Evolutionary conservation across 2,888 invertebrate species (phyloP), one percentile per base, ranked within the genome.

Genomic region (Galerucella nymphaeae): DNA sequence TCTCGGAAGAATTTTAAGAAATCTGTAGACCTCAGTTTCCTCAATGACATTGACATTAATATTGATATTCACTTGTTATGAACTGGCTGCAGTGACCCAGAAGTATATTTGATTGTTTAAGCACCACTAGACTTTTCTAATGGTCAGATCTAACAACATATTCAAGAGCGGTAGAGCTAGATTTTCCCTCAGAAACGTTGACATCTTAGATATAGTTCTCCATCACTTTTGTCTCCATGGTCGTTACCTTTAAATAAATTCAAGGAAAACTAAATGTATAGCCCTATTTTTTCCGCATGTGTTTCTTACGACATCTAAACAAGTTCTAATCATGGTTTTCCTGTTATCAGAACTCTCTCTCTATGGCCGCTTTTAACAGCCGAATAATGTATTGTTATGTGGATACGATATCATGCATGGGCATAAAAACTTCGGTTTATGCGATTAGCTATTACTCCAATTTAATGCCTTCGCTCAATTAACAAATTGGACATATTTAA

Each of bases 321-420:
- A 82, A 83, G 82, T 82, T 82, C 81, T 84, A 83, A 84, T 84
- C 84, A 84, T 84, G 82, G 80, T 81, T 79, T 83, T 82, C 78
- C 80, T 80, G 82, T 82, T 84, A 83, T 84, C 83, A 80, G 76
- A 78, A 73, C 74, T 20, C 57, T 75, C 77, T 20, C 41, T 75
- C 77, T 76, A 78, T 80, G 77, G 79, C 79, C 76, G 79, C 76
- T 78, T 20, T 64, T 79, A 77, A 77, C 74, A 74, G 65, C 72
- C 72, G 71, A 72, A 72, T 75, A 77, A 76, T 73, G 72, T 76
- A 76, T 76, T 71, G 76, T 67, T 72, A 61, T 76, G 63, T 66
- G 70, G 30, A 38, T 38, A 38, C 30, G 30, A 38, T 38, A 38
- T 38, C 30, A 38, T 38, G 30, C 8, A 67, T 50, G 71, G 68